Percentiles rank a stretch among this genome's conserved stretches.
Conservation (phyloP, 1,140 invertebrate species). For the Ostrea edulis region DNA sequence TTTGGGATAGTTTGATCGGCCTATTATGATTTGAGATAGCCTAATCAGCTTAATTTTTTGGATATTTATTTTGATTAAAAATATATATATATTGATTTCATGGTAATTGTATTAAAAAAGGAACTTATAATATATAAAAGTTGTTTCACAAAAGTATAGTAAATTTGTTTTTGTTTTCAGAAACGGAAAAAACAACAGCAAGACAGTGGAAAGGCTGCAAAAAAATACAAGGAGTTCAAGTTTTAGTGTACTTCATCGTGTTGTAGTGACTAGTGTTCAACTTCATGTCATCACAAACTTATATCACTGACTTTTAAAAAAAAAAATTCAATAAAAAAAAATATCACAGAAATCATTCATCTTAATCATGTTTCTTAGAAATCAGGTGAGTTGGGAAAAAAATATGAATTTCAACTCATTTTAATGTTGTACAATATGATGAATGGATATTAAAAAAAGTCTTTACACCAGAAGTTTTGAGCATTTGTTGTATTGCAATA, state of each 20-base stretch:
- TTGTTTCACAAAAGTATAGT: neutral
- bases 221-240: constrained; percentile 99
- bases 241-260: constrained; percentile 84
- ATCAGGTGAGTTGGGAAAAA: neutral
- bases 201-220: constrained; percentile 90
- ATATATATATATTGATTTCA: no score
- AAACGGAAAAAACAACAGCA: constrained; percentile 96
- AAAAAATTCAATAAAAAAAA: neutral
- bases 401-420: neutral
- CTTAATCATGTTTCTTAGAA: neutral
- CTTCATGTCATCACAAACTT: neutral
- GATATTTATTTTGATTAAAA: no score
- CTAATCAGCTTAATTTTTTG: no score
- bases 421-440: neutral
- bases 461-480: no score
- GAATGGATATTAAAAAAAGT: no score
- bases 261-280: neutral
- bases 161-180: constrained; percentile 81
- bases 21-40: no score
- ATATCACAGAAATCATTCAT: neutral
- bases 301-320: neutral
- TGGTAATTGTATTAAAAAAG: no score
- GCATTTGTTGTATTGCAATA: no score
- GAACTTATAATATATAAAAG: neutral
- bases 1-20: no score